Evolutionary conservation across 2,888 invertebrate genomes (phyloP).

Genomic region (Cinara cedri): DNA sequence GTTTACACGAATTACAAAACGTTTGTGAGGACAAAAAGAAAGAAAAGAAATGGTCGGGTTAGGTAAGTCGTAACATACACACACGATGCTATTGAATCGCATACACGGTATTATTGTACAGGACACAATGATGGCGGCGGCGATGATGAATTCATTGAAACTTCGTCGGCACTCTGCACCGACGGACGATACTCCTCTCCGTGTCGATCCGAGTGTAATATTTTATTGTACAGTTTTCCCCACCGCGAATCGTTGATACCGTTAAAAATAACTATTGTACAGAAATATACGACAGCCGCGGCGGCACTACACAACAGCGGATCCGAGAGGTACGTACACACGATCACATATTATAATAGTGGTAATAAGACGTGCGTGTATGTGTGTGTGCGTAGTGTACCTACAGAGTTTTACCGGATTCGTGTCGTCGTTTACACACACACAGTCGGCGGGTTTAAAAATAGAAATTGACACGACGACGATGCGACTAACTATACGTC

Average conservation of each 20-base stretch:
- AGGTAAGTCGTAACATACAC: no score
- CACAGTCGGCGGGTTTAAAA: constrained; percentile 33
- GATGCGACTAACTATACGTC: not conserved
- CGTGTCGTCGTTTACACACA: not conserved
- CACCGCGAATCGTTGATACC: constrained; percentile 12
- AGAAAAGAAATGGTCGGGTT: no score
- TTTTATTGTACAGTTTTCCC: constrained; percentile 2
- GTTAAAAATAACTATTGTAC: constrained; percentile 42
- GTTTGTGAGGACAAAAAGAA: no score
- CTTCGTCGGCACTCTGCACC: not conserved
- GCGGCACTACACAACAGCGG: no score
- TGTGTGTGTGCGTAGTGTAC: not conserved
- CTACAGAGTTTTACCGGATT: not conserved
- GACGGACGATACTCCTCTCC: not conserved
- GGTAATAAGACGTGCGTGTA: not conserved
- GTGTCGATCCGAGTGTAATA: no score
- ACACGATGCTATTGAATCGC: no score
- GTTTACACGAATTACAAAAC: no score
- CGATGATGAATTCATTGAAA: constrained; percentile 36
- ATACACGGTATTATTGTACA: not conserved
- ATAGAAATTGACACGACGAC: constrained; percentile 25
- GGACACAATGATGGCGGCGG: not conserved
- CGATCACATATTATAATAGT: no score
- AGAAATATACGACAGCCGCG: not conserved
- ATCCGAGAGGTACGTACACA: no score